A percentile compares a stretch with the other conserved stretches of the same genome.
These are phyloP conservation scores for Anthoscopus minutus DNA, from an alignment of 2,113 vertebrate species.

Conservation along the genomic window DNA sequence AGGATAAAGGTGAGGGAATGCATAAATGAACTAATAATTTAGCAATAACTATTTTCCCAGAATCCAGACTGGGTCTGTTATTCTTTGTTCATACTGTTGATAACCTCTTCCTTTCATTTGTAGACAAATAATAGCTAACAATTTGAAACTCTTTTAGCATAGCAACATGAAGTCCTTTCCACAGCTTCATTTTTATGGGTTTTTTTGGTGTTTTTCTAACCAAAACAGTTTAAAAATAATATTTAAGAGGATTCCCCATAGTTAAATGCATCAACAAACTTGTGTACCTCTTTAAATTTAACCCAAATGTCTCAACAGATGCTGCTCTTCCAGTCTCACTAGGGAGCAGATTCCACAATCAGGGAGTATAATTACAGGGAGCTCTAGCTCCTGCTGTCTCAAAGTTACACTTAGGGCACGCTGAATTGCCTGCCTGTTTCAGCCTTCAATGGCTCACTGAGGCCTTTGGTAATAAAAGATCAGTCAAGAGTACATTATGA, in stretches of 20 bases:
- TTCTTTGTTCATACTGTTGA: background rate
- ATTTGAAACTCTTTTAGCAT: background rate
- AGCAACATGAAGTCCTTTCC: background rate
- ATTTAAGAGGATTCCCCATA: constrained; percentile 42
- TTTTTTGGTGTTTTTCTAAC: background rate
- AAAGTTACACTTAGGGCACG: constrained; percentile 68
- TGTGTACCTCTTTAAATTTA: constrained; percentile 67
- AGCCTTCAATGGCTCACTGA: constrained; percentile 62
- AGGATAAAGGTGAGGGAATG: background rate
- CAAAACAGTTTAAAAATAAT: constrained; percentile 21
- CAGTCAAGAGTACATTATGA: constrained; percentile 69
- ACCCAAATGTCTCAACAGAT: constrained; percentile 74
- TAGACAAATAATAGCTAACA: background rate
- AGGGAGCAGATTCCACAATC: constrained; percentile 72
- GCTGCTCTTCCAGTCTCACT: constrained; percentile 70
- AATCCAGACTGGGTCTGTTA: background rate
- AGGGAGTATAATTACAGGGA: constrained; percentile 74
- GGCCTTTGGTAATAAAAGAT: constrained; percentile 75
- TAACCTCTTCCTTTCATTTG: background rate
- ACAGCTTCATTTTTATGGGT: background rate
- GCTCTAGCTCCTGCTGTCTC: constrained; percentile 69
- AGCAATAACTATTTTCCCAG: background rate
- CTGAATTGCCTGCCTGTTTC: constrained; percentile 69
- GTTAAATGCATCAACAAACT: constrained; percentile 60
- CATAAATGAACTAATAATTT: background rate